A percentile compares a stretch with the other conserved stretches of the same genome.
These are phyloP conservation scores for Ligdia adustata DNA, from an alignment of 2,888 invertebrate genomes.

Conservation along the genomic window DNA sequence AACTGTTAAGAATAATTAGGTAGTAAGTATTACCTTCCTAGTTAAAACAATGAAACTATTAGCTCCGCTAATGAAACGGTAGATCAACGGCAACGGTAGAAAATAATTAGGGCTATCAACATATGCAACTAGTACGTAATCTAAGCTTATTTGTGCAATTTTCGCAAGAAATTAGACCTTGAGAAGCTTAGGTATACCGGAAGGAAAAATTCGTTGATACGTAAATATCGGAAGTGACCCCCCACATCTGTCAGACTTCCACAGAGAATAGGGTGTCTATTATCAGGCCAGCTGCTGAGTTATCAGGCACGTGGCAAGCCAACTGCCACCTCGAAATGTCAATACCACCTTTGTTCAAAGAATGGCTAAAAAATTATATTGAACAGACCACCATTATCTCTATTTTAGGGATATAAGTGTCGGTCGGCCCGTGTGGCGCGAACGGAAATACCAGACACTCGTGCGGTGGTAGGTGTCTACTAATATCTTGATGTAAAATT, in stretches of 20 bases:
- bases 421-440: not conserved
- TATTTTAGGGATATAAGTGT: slow-evolving; percentile 5
- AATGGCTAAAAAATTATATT: slow-evolving; percentile 9
- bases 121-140: too few species aligned
- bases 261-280: slow-evolving; percentile 10
- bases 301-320: slow-evolving; percentile 22
- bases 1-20: too few species aligned
- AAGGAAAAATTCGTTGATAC: slow-evolving; percentile 21
- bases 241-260: slow-evolving; percentile 26
- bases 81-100: too few species aligned
- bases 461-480: too few species aligned
- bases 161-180: slow-evolving; percentile 3
- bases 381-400: slow-evolving; percentile 12
- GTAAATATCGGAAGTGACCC: slow-evolving; percentile 33
- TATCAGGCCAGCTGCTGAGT: slow-evolving; percentile 33
- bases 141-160: too few species aligned
- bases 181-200: slow-evolving; percentile 34
- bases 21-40: too few species aligned
- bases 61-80: too few species aligned
- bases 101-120: too few species aligned
- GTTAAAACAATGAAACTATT: too few species aligned
- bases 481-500: too few species aligned
- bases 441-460: not conserved
- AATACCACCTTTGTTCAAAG: slow-evolving; percentile 26
- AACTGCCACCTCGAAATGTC: slow-evolving; percentile 10